Base-by-base conservation (phyloP, 2,797 vertebrate genomes). In the Trematomus bernacchii region DNA sequence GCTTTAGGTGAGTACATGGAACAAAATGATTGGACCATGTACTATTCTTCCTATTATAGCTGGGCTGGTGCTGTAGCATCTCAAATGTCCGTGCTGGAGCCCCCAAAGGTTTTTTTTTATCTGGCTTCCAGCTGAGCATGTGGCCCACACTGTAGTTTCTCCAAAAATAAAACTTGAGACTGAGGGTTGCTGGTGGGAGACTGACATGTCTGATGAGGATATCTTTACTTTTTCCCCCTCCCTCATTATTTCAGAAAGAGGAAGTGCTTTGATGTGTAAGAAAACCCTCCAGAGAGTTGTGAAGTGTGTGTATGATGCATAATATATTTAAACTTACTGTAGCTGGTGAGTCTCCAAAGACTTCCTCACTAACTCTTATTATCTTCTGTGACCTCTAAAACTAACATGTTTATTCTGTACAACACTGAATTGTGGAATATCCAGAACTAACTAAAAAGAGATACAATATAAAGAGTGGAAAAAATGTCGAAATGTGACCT, bases 231-330 rank as follows among this genome's bases (percentile, higher is more conserved):
- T 68, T 75, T 76, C 54, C 51, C 27, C 48, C 42, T 53, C 44
- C 72, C 87, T 91, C 88, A 88, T 91, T 91, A 90, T 90, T 90
- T 89, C 64, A 85, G 72, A 82, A 74, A 78, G 63, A 79, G 47
- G 62, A 70, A 47, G 57, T 43, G 70, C 85, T 92, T 93, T 92
- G 89, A 92, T 91, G 78, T 89, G 72, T 57, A 51, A 82, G 67
- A 74, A 71, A 84, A 83, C 47, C 44, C 88, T 90, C 86, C 30
- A 44, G 90, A 84, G 89, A 89, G 72, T 67, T 66, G 59, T 54
- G 69, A 72, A 68, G 57, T 63, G 19, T 0, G 66, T 9, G 42
- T 77, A 71, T 65, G 81, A 89, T 81, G 86, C 80, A 87, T 85
- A 85, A 82, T 77, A 76, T 83, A 78, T 87, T 84, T 84, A 80